Conservation (phyloP, 2,113 vertebrate genomes). For the Phalacrocorax brasilianus region DNA sequence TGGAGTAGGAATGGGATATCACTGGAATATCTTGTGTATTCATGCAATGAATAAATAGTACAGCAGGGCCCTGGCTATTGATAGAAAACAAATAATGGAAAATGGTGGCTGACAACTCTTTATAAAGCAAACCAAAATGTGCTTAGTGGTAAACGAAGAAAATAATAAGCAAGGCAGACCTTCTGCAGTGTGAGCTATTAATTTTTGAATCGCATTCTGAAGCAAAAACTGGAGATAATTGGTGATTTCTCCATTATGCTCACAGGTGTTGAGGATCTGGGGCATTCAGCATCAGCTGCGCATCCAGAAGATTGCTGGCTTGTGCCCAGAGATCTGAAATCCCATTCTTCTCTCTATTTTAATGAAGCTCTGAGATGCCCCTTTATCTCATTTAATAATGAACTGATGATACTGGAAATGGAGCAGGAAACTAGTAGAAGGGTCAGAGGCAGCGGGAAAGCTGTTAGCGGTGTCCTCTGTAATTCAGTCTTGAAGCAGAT, state of each 20-base stretch:
- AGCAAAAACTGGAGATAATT: background rate
- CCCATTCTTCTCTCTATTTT: conserved; percentile 63
- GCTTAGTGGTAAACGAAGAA: conserved; percentile 17
- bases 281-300: conserved; percentile 71
- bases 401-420: conserved; percentile 71
- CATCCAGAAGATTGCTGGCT: conserved; percentile 65
- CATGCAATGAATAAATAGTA: background rate
- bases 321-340: conserved; percentile 68
- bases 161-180: conserved; percentile 29
- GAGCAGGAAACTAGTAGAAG: conserved; percentile 47
- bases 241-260: conserved; percentile 19
- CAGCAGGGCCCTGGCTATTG: background rate
- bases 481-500: conserved; percentile 73
- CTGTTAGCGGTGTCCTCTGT: conserved; percentile 76
- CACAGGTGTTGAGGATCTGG: conserved; percentile 71
- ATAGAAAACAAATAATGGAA: conserved; percentile 7
- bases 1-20: background rate
- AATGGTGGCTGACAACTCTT: background rate
- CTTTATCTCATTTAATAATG: conserved; percentile 71
- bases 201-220: background rate
- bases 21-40: background rate
- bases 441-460: conserved; percentile 70
- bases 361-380: conserved; percentile 60
- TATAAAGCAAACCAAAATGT: background rate
- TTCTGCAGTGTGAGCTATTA: background rate